These are phyloP conservation scores for Helleia helle DNA, from an alignment of 2,888 invertebrate genomes.

Conservation along the genomic window DNA sequence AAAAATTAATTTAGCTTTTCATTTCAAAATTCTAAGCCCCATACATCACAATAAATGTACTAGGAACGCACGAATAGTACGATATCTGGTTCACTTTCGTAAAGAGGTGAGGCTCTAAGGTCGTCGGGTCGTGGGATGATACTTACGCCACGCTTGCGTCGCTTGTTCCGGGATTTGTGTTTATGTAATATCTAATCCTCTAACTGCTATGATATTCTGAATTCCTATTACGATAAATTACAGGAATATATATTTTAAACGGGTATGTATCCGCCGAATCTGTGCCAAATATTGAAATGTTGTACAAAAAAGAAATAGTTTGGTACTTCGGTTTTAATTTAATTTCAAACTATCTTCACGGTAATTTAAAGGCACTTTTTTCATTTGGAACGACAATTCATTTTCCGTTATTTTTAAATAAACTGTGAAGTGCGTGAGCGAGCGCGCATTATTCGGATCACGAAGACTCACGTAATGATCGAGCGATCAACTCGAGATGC, in stretches of 20 bases:
- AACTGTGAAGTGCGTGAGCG: conserved; percentile 8
- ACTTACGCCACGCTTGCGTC: conserved; percentile 11
- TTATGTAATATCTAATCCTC: conserved; percentile 9
- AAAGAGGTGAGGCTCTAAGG: conserved; percentile 16
- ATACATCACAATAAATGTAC: conserved; percentile 6
- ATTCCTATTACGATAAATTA: neutral
- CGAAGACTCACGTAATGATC: conserved; percentile 12
- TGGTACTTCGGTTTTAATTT: too few relatives aligned
- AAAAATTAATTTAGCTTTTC: too few relatives aligned
- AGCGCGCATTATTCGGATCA: conserved; percentile 11
- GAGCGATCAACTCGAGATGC: conserved; percentile 10
- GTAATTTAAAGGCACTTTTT: neutral
- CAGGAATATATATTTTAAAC: too few relatives aligned
- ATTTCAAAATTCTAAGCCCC: too few relatives aligned
- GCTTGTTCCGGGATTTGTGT: conserved; percentile 12
- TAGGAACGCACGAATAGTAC: conserved; percentile 12
- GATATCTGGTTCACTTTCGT: conserved; percentile 13
- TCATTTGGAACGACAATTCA: neutral
- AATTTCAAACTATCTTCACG: neutral
- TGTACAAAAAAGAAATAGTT: too few relatives aligned
- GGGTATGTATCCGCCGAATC: too few relatives aligned
- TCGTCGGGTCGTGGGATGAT: conserved; percentile 23
- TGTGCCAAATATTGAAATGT: too few relatives aligned
- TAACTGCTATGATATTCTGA: neutral
- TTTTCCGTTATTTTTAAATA: conserved; percentile 8